Evolutionary conservation across 2,113 vertebrate genomes (phyloP).

Genomic region (Xyliphius kryptos): DNA sequence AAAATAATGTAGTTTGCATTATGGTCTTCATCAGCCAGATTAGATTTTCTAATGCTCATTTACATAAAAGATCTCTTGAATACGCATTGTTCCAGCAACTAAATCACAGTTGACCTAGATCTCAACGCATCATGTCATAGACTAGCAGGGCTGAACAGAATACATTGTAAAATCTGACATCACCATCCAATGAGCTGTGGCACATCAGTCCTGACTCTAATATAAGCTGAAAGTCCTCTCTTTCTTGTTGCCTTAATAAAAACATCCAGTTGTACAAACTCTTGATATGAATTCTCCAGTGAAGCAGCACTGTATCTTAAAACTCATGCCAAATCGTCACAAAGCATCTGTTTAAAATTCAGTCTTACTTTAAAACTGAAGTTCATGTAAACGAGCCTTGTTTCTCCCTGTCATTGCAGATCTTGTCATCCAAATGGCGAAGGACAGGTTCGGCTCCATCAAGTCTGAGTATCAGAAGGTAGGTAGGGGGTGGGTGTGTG

Average conservation of each 20-base stretch:
- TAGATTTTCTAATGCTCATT: not conserved
- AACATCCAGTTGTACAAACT: not conserved
- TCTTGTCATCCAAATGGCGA: constrained; percentile 73
- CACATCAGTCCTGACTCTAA: not conserved
- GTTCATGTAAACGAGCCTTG: constrained; percentile 22
- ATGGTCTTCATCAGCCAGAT: not conserved
- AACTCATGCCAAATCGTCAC: not conserved
- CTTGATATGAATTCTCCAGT: not conserved
- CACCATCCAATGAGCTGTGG: not conserved
- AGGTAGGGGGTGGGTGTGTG: no score
- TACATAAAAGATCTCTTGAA: not conserved
- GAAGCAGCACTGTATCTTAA: not conserved
- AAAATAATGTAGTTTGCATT: not conserved
- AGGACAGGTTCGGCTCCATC: constrained; percentile 72
- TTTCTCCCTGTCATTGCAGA: constrained; percentile 68
- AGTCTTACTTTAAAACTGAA: not conserved
- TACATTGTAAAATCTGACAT: not conserved
- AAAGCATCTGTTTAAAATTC: not conserved
- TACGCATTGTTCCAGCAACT: not conserved
- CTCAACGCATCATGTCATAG: not conserved
- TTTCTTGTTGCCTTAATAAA: no score
- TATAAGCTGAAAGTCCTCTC: no score
- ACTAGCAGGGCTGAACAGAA: not conserved
- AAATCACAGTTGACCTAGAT: not conserved
- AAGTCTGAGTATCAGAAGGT: constrained; percentile 83